Percentiles rank a stretch among this genome's conserved stretches.
Evolutionary conservation across 2,113 vertebrate genomes (phyloP).

Genomic region (Plecturocebus donacophilus): DNA sequence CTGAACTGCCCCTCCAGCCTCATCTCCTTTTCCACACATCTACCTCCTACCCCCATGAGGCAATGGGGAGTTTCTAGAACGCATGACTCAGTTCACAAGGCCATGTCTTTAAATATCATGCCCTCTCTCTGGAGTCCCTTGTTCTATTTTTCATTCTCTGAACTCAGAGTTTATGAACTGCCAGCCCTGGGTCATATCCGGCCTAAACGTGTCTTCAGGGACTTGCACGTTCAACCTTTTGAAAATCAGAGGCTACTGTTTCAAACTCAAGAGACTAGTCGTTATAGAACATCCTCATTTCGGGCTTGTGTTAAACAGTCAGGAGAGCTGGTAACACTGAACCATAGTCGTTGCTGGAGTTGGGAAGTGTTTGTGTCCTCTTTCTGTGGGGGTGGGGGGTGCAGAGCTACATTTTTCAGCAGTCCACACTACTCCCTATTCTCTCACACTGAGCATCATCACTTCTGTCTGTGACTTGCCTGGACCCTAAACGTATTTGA

Average conservation of each 20-base stretch:
- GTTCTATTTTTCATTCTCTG: not conserved
- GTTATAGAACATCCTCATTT: not conserved
- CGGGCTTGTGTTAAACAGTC: not conserved
- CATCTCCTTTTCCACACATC: not conserved
- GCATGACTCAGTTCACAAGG: not conserved
- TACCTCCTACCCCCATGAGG: not conserved
- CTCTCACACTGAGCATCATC: not conserved
- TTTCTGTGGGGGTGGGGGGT: not conserved
- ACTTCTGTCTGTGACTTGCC: not conserved
- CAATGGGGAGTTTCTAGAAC: not conserved
- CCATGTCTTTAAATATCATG: not conserved
- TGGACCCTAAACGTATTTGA: not conserved
- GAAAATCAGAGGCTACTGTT: not conserved
- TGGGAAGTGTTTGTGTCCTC: not conserved
- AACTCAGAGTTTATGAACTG: not conserved
- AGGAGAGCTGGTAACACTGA: not conserved
- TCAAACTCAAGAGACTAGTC: not conserved
- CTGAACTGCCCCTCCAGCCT: not conserved
- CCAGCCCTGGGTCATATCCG: not conserved
- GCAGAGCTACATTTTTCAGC: not conserved
- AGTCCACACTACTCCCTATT: not conserved
- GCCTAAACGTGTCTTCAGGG: not conserved
- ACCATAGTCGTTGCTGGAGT: not conserved
- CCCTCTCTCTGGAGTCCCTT: not conserved
- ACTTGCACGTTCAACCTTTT: not conserved